Conservation (phyloP, 2,113 vertebrate genomes). For the Oenanthe oenanthe region DNA sequence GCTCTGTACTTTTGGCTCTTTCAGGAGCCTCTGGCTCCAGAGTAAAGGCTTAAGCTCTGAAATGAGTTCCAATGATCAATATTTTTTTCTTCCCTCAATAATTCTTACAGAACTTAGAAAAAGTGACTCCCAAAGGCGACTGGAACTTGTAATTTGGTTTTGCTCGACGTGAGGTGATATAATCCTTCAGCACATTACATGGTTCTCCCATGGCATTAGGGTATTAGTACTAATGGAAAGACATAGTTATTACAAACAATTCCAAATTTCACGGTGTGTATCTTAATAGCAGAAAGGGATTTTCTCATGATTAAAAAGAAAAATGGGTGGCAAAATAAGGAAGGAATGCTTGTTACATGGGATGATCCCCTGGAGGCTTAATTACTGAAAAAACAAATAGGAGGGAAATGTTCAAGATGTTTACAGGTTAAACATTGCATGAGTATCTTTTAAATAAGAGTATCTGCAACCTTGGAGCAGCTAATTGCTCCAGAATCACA, state of each 20-base stretch:
- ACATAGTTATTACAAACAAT: slow-evolving; percentile 53
- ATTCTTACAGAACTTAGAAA: slow-evolving; percentile 25
- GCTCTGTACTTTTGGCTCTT: neutral
- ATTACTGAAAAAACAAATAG: slow-evolving; percentile 67
- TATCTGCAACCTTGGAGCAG: slow-evolving; percentile 46
- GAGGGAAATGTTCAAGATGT: slow-evolving; percentile 60
- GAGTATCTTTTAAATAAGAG: slow-evolving; percentile 51
- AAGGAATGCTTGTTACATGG: slow-evolving; percentile 50
- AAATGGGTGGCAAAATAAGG: slow-evolving; percentile 54
- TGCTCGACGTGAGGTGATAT: slow-evolving; percentile 45
- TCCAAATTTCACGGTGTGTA: slow-evolving; percentile 54
- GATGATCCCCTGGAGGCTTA: slow-evolving; percentile 64
- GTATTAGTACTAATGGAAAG: slow-evolving; percentile 66
- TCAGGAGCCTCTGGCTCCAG: neutral
- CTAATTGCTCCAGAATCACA: slow-evolving; percentile 72
- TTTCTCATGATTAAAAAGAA: slow-evolving; percentile 71
- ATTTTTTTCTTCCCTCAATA: neutral
- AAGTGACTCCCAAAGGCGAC: slow-evolving; percentile 12
- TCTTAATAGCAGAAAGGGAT: slow-evolving; percentile 73
- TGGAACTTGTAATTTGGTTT: slow-evolving; percentile 56
- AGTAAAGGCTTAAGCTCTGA: neutral
- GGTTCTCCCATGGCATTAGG: slow-evolving; percentile 37
- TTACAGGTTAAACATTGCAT: slow-evolving; percentile 74
- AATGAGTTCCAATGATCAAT: neutral
- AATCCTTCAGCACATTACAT: slow-evolving; percentile 54